These are phyloP conservation scores for Procapra przewalskii DNA, from an alignment of 2,113 vertebrate genomes.

Conservation along the genomic window DNA sequence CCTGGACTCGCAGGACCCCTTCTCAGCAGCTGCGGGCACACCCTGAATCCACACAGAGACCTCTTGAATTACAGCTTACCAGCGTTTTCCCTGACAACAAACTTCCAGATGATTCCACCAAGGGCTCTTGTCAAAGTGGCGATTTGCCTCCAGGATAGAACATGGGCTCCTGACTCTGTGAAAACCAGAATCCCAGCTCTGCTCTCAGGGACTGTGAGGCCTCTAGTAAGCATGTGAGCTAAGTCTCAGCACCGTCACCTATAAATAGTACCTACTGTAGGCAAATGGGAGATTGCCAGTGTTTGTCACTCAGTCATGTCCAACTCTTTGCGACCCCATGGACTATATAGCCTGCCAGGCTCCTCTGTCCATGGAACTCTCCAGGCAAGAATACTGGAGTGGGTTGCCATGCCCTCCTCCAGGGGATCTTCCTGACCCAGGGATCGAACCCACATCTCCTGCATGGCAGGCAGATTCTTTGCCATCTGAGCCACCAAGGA, in stretches of 20 bases:
- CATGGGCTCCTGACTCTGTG: background rate
- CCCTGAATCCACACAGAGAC: background rate
- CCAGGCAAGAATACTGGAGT: background rate
- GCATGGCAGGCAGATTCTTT: background rate
- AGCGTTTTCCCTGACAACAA: rapidly evolving
- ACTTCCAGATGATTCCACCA: background rate
- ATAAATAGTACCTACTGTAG: background rate
- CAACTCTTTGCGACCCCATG: rapidly evolving
- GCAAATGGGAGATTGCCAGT: background rate
- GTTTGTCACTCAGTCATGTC: background rate
- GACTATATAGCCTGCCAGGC: background rate
- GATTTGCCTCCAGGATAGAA: background rate
- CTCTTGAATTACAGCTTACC: rapidly evolving
- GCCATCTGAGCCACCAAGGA: background rate
- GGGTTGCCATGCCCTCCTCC: background rate
- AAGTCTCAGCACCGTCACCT: background rate
- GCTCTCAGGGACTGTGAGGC: background rate
- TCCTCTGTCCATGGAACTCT: background rate
- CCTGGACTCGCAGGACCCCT: rapidly evolving
- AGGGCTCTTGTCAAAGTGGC: background rate
- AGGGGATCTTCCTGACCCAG: background rate
- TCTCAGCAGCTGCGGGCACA: background rate
- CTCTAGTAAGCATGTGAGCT: background rate
- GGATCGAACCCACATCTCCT: background rate
- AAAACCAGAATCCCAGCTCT: background rate